Evolutionary conservation across 2,888 invertebrate species (phyloP).

Genomic region (Drosophila emarginata): DNA sequence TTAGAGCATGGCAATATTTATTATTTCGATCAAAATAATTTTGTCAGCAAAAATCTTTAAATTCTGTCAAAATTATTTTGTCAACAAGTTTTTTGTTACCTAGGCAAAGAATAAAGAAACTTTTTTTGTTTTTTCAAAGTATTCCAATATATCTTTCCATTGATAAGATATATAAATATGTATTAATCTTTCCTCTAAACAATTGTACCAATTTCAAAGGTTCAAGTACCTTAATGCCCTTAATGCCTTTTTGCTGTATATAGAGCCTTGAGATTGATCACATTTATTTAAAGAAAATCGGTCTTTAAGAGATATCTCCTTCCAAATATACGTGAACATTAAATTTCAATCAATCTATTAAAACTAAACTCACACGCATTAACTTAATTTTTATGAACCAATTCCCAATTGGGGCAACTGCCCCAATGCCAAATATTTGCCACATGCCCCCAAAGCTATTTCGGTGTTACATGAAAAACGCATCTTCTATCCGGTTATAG

Average conservation of each 20-base stretch:
- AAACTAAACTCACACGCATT: not conserved
- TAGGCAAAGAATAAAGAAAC: too few relatives aligned
- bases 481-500: slow-evolving; percentile 54
- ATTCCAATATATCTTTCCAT: too few relatives aligned
- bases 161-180: too few relatives aligned
- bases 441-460: slow-evolving; percentile 42
- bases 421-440: slow-evolving; percentile 25
- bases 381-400: not conserved
- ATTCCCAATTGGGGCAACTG: not conserved
- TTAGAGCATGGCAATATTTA: too few relatives aligned
- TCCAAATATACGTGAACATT: not conserved
- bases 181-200: too few relatives aligned
- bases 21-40: too few relatives aligned
- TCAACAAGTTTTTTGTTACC: too few relatives aligned
- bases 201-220: too few relatives aligned
- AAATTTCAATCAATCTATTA: slow-evolving; percentile 9
- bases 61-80: too few relatives aligned
- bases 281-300: not conserved
- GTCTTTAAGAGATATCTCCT: not conserved
- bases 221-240: too few relatives aligned
- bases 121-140: too few relatives aligned
- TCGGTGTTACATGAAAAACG: slow-evolving; percentile 59
- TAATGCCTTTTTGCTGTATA: not conserved
- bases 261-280: not conserved
- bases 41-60: too few relatives aligned